Percentiles rank a stretch among this genome's conserved stretches.
These are phyloP conservation scores for Zootermopsis nevadensis DNA, from an alignment of 2,888 invertebrate genomes.

Conservation along the genomic window DNA sequence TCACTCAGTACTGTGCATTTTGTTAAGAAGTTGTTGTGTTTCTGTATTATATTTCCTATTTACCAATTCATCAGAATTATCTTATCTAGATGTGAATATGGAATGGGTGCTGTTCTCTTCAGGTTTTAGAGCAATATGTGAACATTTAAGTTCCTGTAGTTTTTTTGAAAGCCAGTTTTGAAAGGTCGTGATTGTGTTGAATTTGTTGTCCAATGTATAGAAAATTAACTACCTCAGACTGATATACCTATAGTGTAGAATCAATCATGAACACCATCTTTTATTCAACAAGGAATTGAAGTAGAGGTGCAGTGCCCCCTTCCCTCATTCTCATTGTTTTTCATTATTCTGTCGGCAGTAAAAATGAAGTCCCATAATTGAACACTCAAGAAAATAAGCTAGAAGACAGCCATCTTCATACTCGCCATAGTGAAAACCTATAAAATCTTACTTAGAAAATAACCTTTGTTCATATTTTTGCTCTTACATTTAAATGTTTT, in stretches of 20 bases:
- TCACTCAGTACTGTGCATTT: slow-evolving; percentile 11
- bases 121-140: not conserved
- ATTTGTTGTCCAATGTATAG: not conserved
- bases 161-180: not conserved
- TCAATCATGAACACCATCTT: not conserved
- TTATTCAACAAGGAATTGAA: not conserved
- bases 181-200: not conserved
- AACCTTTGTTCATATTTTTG: too few relatives aligned
- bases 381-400: too few relatives aligned
- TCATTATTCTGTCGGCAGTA: not conserved
- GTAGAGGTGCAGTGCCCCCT: not conserved
- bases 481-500: too few relatives aligned
- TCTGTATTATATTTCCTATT: not conserved
- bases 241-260: slow-evolving; percentile 4
- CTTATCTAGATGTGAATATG: not conserved
- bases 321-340: not conserved
- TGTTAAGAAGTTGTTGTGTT: slow-evolving; percentile 18
- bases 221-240: slow-evolving; percentile 19
- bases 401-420: too few relatives aligned
- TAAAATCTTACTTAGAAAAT: too few relatives aligned
- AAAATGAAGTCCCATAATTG: not conserved
- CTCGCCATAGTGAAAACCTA: too few relatives aligned
- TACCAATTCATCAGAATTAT: not conserved
- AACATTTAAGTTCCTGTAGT: not conserved
- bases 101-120: slow-evolving; percentile 10